These are phyloP conservation scores for Chironomus striatipennis DNA, from an alignment of 1,140 invertebrate genomes.

Conservation along the genomic window DNA sequence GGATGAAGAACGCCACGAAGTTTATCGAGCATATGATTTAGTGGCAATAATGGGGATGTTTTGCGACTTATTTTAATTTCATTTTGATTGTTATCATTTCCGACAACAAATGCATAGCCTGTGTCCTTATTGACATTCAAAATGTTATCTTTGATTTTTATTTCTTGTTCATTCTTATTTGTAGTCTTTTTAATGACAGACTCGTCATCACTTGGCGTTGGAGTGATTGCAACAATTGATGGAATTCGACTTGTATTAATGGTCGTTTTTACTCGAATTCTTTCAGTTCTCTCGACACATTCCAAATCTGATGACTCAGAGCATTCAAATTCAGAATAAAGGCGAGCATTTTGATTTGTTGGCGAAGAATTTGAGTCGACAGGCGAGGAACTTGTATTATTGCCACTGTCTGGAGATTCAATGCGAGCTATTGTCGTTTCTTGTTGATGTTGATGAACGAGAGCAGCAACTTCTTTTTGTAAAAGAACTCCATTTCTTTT, in stretches of 20 bases:
- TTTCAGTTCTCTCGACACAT: conserved; percentile 71
- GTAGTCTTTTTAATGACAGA: conserved; percentile 40
- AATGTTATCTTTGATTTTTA: conserved; percentile 27
- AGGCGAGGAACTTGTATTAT: conserved; percentile 71
- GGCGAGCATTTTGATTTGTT: conserved; percentile 54
- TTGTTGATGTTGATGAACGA: conserved; percentile 53
- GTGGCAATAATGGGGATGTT: not conserved
- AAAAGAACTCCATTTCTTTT: conserved; percentile 41
- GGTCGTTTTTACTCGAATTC: conserved; percentile 75
- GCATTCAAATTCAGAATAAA: conserved; percentile 57
- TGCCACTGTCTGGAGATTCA: conserved; percentile 66
- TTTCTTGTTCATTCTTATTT: conserved; percentile 28
- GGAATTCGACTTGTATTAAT: conserved; percentile 81
- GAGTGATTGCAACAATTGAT: conserved; percentile 86
- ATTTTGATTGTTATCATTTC: not conserved
- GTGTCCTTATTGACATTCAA: conserved; percentile 33
- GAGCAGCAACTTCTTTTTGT: conserved; percentile 39
- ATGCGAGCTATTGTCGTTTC: conserved; percentile 42
- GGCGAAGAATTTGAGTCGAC: conserved; percentile 63
- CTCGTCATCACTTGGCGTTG: conserved; percentile 78
- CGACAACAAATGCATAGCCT: conserved; percentile 38
- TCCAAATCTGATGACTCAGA: conserved; percentile 79
- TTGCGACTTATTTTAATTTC: not conserved
- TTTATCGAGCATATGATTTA: conserved; percentile 24
- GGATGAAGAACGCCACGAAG: conserved; percentile 28